Percentiles rank a stretch among this genome's conserved stretches.
Evolutionary conservation across 1,140 invertebrate genomes (phyloP).

Genomic region (Portunus trituberculatus): DNA sequence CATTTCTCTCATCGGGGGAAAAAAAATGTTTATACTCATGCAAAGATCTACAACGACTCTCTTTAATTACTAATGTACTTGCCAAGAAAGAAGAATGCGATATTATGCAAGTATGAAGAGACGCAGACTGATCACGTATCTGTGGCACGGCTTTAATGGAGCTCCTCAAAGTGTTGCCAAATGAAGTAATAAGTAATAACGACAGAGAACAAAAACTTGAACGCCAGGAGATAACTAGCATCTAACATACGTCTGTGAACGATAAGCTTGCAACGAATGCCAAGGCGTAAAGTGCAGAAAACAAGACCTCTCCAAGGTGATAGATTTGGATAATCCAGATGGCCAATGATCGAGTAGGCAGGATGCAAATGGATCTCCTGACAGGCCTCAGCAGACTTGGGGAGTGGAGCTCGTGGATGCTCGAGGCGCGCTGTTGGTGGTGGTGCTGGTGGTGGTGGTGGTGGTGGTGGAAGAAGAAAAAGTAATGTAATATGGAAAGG

Average conservation of each 20-base stretch:
- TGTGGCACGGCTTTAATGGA: neutral
- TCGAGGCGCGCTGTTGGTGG: too few relatives aligned
- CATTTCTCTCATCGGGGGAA: neutral
- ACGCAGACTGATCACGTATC: neutral
- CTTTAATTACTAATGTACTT: slow-evolving; percentile 2
- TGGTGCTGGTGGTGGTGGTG: neutral
- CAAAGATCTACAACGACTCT: neutral
- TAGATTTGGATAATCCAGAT: neutral
- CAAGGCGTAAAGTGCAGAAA: neutral
- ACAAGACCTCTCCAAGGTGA: neutral
- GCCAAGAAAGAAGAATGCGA: neutral
- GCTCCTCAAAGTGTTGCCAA: too few relatives aligned
- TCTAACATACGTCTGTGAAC: too few relatives aligned
- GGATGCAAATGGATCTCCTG: neutral
- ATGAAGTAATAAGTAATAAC: neutral
- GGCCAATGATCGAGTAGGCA: neutral
- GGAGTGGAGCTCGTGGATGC: neutral
- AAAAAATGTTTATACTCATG: neutral
- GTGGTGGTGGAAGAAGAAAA: neutral
- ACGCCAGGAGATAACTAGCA: too few relatives aligned
- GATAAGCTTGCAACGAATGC: neutral
- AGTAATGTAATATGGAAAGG: neutral
- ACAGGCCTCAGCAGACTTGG: neutral
- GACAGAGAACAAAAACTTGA: neutral
- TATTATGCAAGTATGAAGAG: neutral